These are phyloP conservation scores for Melieria crassipennis DNA, from an alignment of 2,888 invertebrate genomes.

Conservation along the genomic window DNA sequence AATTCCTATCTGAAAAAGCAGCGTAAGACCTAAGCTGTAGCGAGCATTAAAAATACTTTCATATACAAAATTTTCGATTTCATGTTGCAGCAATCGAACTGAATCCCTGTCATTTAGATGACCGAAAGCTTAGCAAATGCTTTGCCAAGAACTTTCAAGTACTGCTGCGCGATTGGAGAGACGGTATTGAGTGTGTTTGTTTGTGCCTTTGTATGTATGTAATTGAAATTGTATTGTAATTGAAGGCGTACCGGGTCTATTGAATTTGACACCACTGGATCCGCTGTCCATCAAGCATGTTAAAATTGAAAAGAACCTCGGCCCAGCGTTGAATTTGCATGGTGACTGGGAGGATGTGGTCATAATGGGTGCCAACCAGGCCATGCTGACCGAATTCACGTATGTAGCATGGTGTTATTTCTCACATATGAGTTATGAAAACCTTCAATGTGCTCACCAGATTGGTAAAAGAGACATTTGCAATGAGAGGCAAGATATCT, in stretches of 20 bases:
- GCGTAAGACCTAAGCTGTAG: no score
- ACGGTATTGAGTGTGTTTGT: no score
- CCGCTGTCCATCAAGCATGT: slow-evolving; percentile 48
- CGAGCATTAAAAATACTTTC: no score
- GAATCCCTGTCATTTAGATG: no score
- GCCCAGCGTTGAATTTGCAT: slow-evolving; percentile 67
- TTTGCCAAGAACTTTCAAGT: background rate
- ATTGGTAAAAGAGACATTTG: no score
- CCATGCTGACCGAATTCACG: slow-evolving; percentile 63
- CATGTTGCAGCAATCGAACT: no score
- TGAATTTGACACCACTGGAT: slow-evolving; percentile 45
- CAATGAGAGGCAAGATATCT: no score
- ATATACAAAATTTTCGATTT: no score
- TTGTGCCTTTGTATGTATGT: background rate
- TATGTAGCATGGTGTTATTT: no score
- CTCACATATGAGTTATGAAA: no score
- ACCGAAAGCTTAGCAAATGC: background rate
- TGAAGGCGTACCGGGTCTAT: slow-evolving; percentile 48
- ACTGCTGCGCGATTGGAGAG: background rate
- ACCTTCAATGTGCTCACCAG: no score
- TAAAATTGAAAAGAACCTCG: slow-evolving; percentile 42
- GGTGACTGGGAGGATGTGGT: slow-evolving; percentile 73
- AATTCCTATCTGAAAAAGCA: no score
- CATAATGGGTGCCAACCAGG: slow-evolving; percentile 72
- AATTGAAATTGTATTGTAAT: background rate